A percentile compares a stretch with the other conserved stretches of the same genome.
Evolutionary conservation across 2,797 vertebrate genomes (phyloP).

Genomic region (Sebastiscus albofasciatus): DNA sequence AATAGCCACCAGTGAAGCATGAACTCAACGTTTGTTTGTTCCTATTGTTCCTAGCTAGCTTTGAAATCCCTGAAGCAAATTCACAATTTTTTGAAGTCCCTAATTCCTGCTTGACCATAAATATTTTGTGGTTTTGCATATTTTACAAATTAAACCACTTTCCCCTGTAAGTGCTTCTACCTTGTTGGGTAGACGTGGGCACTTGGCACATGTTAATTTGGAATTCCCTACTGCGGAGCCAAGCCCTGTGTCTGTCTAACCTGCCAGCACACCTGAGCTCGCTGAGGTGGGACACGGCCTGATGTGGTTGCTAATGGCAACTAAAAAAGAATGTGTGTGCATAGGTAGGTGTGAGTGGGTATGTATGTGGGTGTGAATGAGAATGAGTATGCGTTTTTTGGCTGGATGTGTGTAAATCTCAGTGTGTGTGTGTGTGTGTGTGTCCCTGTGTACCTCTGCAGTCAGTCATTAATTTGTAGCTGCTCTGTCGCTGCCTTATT

Average conservation of each 20-base stretch:
- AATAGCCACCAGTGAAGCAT: conserved; percentile 20
- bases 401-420: conserved; percentile 3
- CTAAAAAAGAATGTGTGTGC: conserved; percentile 28
- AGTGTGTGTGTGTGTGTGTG: conserved; percentile 3
- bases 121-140: conserved; percentile 56
- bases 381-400: conserved; percentile 2
- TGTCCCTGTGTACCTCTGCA: conserved; percentile 24
- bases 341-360: conserved; percentile 14
- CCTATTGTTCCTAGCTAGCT: conserved; percentile 33
- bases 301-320: conserved; percentile 63
- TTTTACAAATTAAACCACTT: conserved; percentile 47
- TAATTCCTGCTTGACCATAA: conserved; percentile 34
- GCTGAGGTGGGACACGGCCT: conserved; percentile 40
- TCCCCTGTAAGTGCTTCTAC: conserved; percentile 28
- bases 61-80: conserved; percentile 42
- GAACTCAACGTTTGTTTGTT: conserved; percentile 24
- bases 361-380: conserved; percentile 9
- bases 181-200: conserved; percentile 17
- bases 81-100: conserved; percentile 17
- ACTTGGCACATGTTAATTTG: conserved; percentile 53
- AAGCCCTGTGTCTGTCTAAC: conserved; percentile 54
- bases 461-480: conserved; percentile 59
- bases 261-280: conserved; percentile 61
- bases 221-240: conserved; percentile 38
- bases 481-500: conserved; percentile 52